Conservation (phyloP, 2,113 vertebrate genomes). For the Connochaetes taurinus region DNA sequence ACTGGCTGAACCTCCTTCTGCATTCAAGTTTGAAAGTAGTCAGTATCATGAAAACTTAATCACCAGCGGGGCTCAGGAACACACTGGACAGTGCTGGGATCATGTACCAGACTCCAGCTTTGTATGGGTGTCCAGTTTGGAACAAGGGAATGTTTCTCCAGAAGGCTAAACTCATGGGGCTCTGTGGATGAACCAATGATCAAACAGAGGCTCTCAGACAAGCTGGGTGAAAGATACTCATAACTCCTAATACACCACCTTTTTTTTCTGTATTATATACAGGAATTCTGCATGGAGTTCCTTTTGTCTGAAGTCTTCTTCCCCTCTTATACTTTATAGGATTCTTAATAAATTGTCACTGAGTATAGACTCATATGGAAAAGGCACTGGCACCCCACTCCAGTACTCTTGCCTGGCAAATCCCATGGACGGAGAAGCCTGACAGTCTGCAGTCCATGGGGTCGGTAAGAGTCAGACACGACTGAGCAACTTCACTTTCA, state of each 20-base stretch:
- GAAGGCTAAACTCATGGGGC: neutral
- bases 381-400: neutral
- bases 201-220: neutral
- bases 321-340: neutral
- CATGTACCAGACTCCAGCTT: too few species aligned
- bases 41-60: accelerated
- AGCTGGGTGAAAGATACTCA: accelerated
- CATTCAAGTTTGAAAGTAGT: neutral
- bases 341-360: neutral
- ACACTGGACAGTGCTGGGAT: accelerated
- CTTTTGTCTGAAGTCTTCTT: accelerated
- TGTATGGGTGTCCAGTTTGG: accelerated
- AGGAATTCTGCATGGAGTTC: accelerated
- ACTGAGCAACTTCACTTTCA: neutral
- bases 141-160: accelerated
- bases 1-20: too few species aligned
- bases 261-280: neutral
- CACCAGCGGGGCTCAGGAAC: accelerated
- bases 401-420: neutral
- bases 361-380: neutral
- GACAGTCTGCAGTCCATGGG: neutral
- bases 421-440: neutral
- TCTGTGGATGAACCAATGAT: accelerated
- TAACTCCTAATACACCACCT: accelerated
- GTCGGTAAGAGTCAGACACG: accelerated